phyloP scores from a whole-genome alignment of 1,140 invertebrate genomes.

The Zaprionus davidi region DNA sequence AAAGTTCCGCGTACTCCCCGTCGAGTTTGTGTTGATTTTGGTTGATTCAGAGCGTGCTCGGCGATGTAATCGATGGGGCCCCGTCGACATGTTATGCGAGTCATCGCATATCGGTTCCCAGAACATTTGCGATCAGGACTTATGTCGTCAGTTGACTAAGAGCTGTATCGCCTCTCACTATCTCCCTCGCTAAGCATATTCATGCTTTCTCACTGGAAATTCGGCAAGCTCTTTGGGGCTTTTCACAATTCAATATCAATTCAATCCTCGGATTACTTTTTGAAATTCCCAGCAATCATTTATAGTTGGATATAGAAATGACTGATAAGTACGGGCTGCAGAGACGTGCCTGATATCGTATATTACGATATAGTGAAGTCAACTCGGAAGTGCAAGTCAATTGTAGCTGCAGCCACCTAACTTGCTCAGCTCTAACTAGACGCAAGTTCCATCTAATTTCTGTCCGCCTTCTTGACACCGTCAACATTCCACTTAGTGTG shows the following conservation, averaged over 20 bases:
- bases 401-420: too few species aligned
- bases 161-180: neutral
- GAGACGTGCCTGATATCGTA: neutral
- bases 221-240: neutral
- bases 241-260: neutral
- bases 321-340: neutral
- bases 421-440: too few species aligned
- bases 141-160: constrained; percentile 10
- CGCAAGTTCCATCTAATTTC: too few species aligned
- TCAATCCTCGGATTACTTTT: neutral
- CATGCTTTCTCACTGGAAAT: constrained; percentile 8
- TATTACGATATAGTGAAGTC: neutral
- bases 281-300: neutral
- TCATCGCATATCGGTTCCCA: constrained; percentile 2
- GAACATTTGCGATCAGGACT: constrained; percentile 6
- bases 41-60: neutral
- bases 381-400: neutral
- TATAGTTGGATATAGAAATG: constrained; percentile 1
- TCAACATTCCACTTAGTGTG: neutral
- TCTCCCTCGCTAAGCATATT: neutral
- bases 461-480: neutral
- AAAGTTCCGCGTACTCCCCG: neutral
- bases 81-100: neutral
- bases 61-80: neutral
- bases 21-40: neutral